Percentiles rank a stretch among this genome's conserved stretches.
phyloP scores from a whole-genome alignment of 1,140 invertebrate genomes.

The Ladona fulva region DNA sequence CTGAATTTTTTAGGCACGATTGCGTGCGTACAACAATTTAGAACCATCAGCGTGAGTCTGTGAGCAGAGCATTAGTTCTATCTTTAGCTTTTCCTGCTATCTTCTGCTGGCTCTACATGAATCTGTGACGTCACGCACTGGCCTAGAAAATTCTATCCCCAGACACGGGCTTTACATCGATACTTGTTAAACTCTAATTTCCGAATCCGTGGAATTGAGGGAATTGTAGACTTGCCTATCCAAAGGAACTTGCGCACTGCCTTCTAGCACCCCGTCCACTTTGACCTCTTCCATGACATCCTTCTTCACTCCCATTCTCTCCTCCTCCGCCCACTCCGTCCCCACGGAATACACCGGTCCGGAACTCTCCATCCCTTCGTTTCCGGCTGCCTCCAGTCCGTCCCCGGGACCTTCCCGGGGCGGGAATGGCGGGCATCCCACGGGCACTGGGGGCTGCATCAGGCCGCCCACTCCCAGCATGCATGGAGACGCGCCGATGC shows the following conservation, averaged over 20 bases:
- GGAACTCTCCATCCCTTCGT: neutral
- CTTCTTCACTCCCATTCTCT: neutral
- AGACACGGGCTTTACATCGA: too few species aligned
- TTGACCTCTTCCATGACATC: neutral
- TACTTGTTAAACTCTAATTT: neutral
- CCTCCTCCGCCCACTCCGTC: neutral
- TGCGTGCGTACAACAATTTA: too few species aligned
- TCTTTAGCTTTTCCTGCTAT: too few species aligned
- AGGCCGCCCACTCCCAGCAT: neutral
- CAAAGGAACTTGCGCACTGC: neutral
- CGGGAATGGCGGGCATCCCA: neutral
- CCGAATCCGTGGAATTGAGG: neutral
- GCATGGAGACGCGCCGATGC: neutral
- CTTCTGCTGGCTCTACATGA: too few species aligned
- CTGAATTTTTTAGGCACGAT: too few species aligned
- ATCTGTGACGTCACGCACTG: too few species aligned
- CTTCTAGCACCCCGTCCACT: neutral
- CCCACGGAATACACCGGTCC: neutral
- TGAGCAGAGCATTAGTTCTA: too few species aligned
- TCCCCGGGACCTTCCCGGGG: neutral
- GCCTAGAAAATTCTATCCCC: too few species aligned
- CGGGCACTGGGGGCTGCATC: neutral
- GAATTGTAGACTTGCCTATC: slow-evolving; percentile 5
- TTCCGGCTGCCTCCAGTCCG: neutral
- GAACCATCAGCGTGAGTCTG: too few species aligned